Conservation (phyloP, 2,888 invertebrate genomes). For the Eubasilissa splendida region DNA sequence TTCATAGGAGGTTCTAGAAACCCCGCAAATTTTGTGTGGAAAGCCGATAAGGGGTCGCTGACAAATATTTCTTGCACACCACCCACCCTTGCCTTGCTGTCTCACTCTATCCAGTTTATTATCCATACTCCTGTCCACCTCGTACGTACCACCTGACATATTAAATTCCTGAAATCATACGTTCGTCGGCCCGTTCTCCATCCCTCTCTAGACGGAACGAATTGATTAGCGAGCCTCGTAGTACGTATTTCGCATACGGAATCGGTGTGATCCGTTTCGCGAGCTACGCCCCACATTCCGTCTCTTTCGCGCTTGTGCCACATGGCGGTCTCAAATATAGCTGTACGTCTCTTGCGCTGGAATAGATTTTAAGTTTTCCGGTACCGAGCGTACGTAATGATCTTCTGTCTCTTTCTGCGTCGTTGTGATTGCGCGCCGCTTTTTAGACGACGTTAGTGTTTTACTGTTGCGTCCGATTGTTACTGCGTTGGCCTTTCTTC, state of each 20-base stretch:
- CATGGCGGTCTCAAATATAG: neutral
- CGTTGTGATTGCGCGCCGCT: constrained; percentile 10
- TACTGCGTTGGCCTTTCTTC: constrained; percentile 51
- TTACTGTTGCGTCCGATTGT: neutral
- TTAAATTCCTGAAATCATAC: neutral
- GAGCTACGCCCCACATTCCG: constrained; percentile 33
- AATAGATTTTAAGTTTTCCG: constrained; percentile 20
- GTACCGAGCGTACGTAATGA: constrained; percentile 8
- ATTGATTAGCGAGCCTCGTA: constrained; percentile 21
- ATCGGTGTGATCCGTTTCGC: constrained; percentile 34
- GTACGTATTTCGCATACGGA: constrained; percentile 23
- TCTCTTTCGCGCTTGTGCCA: constrained; percentile 14
- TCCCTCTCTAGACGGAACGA: constrained; percentile 19
- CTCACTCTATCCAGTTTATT: constrained; percentile 22
- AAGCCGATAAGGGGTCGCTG: constrained; percentile 15
- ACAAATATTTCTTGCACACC: constrained; percentile 24
- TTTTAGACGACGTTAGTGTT: neutral
- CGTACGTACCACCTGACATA: constrained; percentile 22
- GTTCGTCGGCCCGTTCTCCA: neutral
- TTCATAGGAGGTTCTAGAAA: neutral
- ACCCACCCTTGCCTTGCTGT: constrained; percentile 40
- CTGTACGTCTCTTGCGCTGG: constrained; percentile 20
- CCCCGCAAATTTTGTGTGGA: constrained; percentile 1
- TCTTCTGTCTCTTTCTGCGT: constrained; percentile 6
- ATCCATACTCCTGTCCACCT: constrained; percentile 26